phyloP scores from a whole-genome alignment of 2,888 invertebrate genomes.

The Pyralis farinalis region DNA sequence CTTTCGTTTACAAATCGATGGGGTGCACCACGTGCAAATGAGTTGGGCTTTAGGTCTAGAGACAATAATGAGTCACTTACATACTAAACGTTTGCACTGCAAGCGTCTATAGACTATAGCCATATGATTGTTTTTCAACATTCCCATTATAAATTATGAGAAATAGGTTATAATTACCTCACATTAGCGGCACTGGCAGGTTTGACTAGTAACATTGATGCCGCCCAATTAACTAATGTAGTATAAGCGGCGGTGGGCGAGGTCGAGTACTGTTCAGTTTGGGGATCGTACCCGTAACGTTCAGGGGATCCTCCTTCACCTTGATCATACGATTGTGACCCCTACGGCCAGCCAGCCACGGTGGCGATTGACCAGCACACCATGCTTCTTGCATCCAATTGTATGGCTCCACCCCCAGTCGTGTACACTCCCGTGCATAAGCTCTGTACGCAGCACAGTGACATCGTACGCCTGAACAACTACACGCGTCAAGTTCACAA shows the following conservation, averaged over 20 bases:
- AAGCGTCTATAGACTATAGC: too few relatives aligned
- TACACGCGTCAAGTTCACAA: conserved; percentile 93
- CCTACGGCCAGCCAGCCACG: conserved; percentile 52
- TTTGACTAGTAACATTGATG: conserved; percentile 72
- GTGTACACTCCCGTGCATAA: conserved; percentile 92
- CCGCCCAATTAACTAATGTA: conserved; percentile 48
- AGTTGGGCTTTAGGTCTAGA: too few relatives aligned
- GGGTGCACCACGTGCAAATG: too few relatives aligned
- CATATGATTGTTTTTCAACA: too few relatives aligned
- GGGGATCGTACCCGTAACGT: conserved; percentile 47
- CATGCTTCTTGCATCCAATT: conserved; percentile 87
- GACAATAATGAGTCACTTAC: too few relatives aligned
- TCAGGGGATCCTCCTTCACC: conserved; percentile 32
- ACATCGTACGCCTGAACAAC: conserved; percentile 90
- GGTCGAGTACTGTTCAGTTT: conserved; percentile 54
- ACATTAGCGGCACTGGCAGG: conserved; percentile 59
- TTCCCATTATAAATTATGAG: too few relatives aligned
- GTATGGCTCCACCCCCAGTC: conserved; percentile 86
- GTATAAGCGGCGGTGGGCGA: conserved; percentile 69
- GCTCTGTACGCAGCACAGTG: conserved; percentile 95
- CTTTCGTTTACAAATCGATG: too few relatives aligned
- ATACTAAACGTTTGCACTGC: too few relatives aligned
- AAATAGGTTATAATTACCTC: conserved; percentile 42
- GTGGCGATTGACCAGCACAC: conserved; percentile 78
- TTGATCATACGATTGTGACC: conserved; percentile 24